Evolutionary conservation across 2,888 invertebrate genomes (phyloP), one percentile per base, ranked within the genome.

Genomic region (Trilocha varians): DNA sequence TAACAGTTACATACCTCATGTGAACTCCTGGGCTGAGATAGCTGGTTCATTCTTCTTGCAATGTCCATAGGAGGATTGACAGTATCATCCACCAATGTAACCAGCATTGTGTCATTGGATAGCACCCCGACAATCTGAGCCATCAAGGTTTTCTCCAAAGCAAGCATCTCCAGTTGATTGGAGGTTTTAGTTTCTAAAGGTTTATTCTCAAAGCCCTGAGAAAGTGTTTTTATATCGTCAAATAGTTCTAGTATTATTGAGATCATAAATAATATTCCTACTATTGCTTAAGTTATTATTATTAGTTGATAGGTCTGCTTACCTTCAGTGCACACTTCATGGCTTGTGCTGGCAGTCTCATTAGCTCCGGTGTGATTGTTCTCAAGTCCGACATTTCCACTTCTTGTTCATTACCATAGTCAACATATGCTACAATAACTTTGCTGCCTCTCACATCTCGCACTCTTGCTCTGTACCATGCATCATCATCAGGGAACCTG

Each of bases 351-450:
- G 90, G 89, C 43, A 93, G 75, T 49, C 78, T 84, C 3, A 93
- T 78, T 48, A 91, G 82, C 41, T 90, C 88, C 3, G 89, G 86
- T 3, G 89, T 88, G 16, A 94, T 91, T 15, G 85, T 79, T 45
- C 91, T 89, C 17, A 94, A 70, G 32, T 89, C 76, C 9, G 85
- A 77, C 1, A 85, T 67, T 5, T 87, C 71, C 1, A 96, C 89
- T n/a, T 88, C 88, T 65, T 96, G 97, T 60, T 94, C 92, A 76
- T 98, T 98, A 5, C 99, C 99, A 79, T 94, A 99, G 80, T 99
- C 99, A 13, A 99, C 92, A 78, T 96, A 99, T 2, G 91, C 87
- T 1, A 99, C 93, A 42, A 89, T 78, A 1, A 91, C 88, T 46
- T 88, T 88, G 4, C 84, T 84, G 1, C 82, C 85, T 25, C 87